These are phyloP conservation scores for Drosophila nannoptera DNA, from an alignment of 1,140 invertebrate species.

Conservation along the genomic window DNA sequence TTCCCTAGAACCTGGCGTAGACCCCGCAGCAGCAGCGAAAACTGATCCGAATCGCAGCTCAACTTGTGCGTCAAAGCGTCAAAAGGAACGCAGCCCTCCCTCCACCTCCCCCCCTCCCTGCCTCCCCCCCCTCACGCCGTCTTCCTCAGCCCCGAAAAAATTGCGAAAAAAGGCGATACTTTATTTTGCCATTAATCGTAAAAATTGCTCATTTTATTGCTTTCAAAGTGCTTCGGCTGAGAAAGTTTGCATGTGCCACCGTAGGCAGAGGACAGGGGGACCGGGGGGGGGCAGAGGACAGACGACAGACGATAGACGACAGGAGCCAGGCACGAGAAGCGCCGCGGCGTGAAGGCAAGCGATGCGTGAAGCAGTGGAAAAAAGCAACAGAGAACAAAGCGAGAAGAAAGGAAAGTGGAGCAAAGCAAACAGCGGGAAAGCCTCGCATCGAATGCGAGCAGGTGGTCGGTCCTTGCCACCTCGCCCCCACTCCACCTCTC, in stretches of 20 bases:
- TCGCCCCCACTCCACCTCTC: too few species aligned
- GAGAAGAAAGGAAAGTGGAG: conserved; percentile 3
- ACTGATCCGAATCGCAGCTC: not conserved
- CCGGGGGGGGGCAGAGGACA: not conserved
- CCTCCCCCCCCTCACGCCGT: too few species aligned
- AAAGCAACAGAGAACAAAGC: conserved; percentile 11
- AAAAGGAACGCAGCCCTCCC: not conserved
- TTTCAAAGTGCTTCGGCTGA: conserved; percentile 53
- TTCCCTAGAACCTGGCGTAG: too few species aligned
- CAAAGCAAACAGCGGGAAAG: conserved; percentile 33
- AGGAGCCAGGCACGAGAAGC: conserved; percentile 3
- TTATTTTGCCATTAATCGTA: conserved; percentile 67
- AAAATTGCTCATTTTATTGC: conserved; percentile 67
- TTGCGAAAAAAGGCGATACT: conserved; percentile 42
- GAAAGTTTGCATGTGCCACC: conserved; percentile 55
- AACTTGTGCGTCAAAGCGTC: conserved; percentile 15
- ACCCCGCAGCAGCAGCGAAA: not conserved
- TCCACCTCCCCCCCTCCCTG: too few species aligned
- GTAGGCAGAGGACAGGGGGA: not conserved
- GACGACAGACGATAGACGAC: not conserved
- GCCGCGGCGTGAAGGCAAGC: conserved; percentile 30
- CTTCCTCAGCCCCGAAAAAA: conserved; percentile 6
- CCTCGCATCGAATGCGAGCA: conserved; percentile 29
- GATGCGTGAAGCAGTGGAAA: conserved; percentile 30
- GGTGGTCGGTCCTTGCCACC: conserved; percentile 11